A percentile compares a stretch with the other conserved stretches of the same genome.
Conservation (phyloP, 2,797 vertebrate species). For the Danio kyathit region DNA sequence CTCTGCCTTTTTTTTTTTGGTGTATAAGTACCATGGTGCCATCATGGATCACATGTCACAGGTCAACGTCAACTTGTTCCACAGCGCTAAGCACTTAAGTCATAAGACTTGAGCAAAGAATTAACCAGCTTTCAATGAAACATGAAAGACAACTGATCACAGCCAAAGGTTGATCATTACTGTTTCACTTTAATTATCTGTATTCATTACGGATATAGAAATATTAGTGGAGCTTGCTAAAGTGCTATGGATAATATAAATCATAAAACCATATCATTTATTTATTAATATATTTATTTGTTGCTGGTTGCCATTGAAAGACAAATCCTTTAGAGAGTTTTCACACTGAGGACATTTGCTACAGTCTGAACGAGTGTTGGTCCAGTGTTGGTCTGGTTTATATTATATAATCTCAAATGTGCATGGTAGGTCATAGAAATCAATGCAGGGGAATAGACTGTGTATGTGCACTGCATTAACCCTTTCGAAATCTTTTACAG, state of each 20-base stretch:
- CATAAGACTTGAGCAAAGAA: slow-evolving; percentile 26
- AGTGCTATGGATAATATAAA: neutral
- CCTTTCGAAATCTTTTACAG: too few relatives aligned
- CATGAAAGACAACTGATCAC: neutral
- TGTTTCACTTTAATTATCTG: neutral
- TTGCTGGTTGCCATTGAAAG: too few relatives aligned
- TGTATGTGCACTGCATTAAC: too few relatives aligned
- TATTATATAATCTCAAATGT: too few relatives aligned
- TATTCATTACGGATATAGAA: neutral
- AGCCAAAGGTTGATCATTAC: slow-evolving; percentile 18
- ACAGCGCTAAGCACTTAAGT: slow-evolving; percentile 20
- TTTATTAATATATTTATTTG: too few relatives aligned
- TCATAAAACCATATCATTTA: neutral
- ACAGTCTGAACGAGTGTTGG: too few relatives aligned
- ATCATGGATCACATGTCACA: slow-evolving; percentile 28
- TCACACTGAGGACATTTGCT: too few relatives aligned
- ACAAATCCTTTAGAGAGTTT: too few relatives aligned
- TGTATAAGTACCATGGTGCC: slow-evolving; percentile 10
- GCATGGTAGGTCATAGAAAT: too few relatives aligned
- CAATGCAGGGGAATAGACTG: too few relatives aligned
- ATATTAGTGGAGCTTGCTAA: neutral
- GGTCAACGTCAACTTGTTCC: slow-evolving; percentile 20
- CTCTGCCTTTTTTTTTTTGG: slow-evolving; percentile 17
- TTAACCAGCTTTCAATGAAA: slow-evolving; percentile 31
- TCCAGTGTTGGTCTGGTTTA: too few relatives aligned